Conservation (phyloP, 2,797 vertebrate genomes). For the Glyptemys insculpta region DNA sequence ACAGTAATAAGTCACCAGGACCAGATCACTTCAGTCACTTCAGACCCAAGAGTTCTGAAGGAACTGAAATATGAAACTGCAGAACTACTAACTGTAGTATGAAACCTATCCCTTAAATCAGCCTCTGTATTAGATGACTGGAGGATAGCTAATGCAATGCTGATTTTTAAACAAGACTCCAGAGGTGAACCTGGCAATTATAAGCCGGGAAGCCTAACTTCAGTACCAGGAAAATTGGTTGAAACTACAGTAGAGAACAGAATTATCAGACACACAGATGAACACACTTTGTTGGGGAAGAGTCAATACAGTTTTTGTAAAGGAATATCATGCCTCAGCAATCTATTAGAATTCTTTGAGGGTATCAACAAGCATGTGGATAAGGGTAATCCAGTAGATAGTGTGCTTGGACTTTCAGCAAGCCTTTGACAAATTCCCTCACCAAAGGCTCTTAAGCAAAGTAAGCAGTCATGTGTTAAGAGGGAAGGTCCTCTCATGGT, state of each 20-base stretch:
- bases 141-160: background rate
- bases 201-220: background rate
- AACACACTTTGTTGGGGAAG: background rate
- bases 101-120: background rate
- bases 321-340: background rate
- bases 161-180: background rate
- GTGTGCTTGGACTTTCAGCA: background rate
- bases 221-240: background rate
- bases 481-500: background rate
- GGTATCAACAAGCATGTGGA: background rate
- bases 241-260: background rate
- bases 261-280: background rate
- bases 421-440: background rate
- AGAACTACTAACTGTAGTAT: background rate
- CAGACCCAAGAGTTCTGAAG: background rate
- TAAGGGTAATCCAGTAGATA: background rate
- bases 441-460: background rate
- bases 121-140: background rate
- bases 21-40: background rate
- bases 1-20: background rate
- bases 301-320: background rate
- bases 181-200: background rate
- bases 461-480: background rate
- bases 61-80: background rate
- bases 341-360: background rate